Base-by-base conservation (phyloP, 1,140 invertebrate species). In the Drosophila arawakana region DNA sequence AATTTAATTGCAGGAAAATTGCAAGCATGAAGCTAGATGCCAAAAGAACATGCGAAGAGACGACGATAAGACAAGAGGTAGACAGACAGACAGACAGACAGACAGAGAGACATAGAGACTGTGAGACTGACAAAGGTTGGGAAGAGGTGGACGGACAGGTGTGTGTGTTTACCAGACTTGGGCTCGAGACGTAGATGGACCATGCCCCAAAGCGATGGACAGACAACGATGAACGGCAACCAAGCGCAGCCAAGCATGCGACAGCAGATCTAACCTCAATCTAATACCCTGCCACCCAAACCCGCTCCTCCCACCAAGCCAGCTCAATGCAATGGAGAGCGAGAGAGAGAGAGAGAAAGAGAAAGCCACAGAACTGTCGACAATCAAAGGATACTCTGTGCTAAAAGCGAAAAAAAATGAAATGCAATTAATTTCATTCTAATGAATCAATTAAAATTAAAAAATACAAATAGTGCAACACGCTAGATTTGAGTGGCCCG, bases 391-490 rank as follows among this genome's bases (percentile, higher is more conserved):
- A 70, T 63, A 61, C 13, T 21, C 13, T n/a, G 3, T n/a, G 15
- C 11, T 43, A 13, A n/a, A 63, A 34, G 52, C 57, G 49, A 81
- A 86, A 78, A 78, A n/a, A 63, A 39, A 54, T 61, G 49, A 81
- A 86, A 78, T 70, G 78, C 70, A 78, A 78, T 78, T 57, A 69
- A 73, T 83, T 89, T 75, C 21, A 65, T 70, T 78, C 77, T 80
- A 88, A 83, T 73, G 65, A 83, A 88, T 72, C 77, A 88, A 86
- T 88, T 80, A 78, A 82, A 71, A 72, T 35, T 30, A 61, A 72
- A 52, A 52, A 60, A 61, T 9, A 13, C 9, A 30, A 46, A 65
- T 35, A 5, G 25, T 30, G 25, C 2, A 6, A 30, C 3, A 30
- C 3, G 25, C 6, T 30, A 30, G 4, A 30, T 0, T 30, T 0